Conservation (phyloP, 2,797 vertebrate genomes). For the Notolepis coatsorum region DNA sequence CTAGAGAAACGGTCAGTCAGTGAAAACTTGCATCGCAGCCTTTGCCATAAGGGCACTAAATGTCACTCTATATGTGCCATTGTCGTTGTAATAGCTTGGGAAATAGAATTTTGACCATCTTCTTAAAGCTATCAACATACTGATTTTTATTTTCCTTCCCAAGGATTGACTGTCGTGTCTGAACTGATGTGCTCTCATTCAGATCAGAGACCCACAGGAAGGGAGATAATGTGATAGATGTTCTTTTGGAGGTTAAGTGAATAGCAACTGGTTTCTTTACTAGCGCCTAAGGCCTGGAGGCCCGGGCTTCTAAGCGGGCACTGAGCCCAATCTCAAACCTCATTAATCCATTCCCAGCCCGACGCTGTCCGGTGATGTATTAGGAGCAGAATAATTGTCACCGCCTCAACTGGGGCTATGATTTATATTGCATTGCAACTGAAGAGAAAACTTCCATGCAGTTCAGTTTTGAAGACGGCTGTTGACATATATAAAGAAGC, state of each 20-base stretch:
- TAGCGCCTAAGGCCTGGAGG: background rate
- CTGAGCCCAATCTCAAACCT: conserved; percentile 65
- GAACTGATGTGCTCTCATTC: conserved; percentile 21
- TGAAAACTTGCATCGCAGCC: background rate
- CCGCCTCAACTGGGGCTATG: conserved; percentile 61
- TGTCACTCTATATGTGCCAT: conserved; percentile 5
- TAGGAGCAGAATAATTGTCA: conserved; percentile 58
- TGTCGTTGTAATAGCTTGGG: conserved; percentile 2
- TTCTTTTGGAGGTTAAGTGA: conserved; percentile 30
- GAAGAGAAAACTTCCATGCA: conserved; percentile 62
- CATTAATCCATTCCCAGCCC: conserved; percentile 71
- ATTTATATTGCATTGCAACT: conserved; percentile 64
- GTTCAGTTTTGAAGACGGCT: conserved; percentile 45
- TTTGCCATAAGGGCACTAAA: conserved; percentile 6
- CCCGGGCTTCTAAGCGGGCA: no score
- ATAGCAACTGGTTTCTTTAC: conserved; percentile 23
- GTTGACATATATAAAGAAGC: conserved; percentile 54
- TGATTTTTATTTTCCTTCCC: conserved; percentile 1
- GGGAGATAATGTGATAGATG: conserved; percentile 13
- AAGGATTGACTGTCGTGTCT: conserved; percentile 15
- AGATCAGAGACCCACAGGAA: conserved; percentile 13
- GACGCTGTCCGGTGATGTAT: conserved; percentile 57
- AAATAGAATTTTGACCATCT: conserved; percentile 15
- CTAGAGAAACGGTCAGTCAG: conserved; percentile 42
- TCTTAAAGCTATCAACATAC: conserved; percentile 18